A percentile compares a stretch with the other conserved stretches of the same genome.
Conservation (phyloP, 2,888 invertebrate species). For the Luperina testacea region DNA sequence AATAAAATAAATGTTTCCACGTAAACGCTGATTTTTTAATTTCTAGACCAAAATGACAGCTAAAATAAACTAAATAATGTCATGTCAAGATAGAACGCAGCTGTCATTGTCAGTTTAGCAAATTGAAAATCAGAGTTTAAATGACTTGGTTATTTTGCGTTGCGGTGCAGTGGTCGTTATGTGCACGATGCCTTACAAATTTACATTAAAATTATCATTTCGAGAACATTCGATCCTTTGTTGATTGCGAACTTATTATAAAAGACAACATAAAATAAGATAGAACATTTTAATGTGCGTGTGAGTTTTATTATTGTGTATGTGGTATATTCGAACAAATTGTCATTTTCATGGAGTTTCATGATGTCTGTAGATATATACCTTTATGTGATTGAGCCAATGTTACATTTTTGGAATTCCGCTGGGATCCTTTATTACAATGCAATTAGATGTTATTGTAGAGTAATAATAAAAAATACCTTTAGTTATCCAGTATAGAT, state of each 20-base stretch:
- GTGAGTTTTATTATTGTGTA: background rate
- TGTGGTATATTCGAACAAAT: background rate
- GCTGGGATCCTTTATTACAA: constrained; percentile 13
- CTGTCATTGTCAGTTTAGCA: background rate
- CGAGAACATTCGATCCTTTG: background rate
- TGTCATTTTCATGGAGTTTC: background rate
- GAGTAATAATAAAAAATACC: background rate
- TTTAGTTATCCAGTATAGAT: background rate
- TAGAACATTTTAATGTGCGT: background rate
- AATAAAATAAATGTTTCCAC: background rate
- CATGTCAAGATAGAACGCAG: background rate
- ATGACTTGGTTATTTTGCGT: background rate
- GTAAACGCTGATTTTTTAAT: background rate
- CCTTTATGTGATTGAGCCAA: background rate
- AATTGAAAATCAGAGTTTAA: background rate
- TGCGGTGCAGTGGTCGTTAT: background rate
- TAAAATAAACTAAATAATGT: background rate
- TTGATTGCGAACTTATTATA: background rate
- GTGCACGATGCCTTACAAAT: background rate
- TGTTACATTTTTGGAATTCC: constrained; percentile 4
- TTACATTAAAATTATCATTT: background rate
- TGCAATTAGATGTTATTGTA: constrained; percentile 45
- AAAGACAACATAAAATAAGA: background rate
- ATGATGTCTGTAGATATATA: background rate
- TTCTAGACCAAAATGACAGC: background rate